phyloP scores from a whole-genome alignment of 2,113 vertebrate species.

The rat (Rattus norvegicus) region GRCr8 NC_086026.1:18866501-18867000 shows the following conservation, averaged over 20 bases:
- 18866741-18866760: conserved; percentile 79
- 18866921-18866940: conserved; percentile 95
- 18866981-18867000: conserved; percentile 99
- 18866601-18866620: conserved; percentile 91
- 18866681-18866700: conserved; percentile 86
- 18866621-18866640: conserved; percentile 90
- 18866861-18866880: conserved; percentile 89
- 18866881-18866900: conserved; percentile 95
- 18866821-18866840: conserved; percentile 86
- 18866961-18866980: conserved; percentile 96
- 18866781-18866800: conserved; percentile 87
- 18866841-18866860: conserved; percentile 88
- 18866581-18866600: conserved; percentile 89
- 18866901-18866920: conserved; percentile 94
- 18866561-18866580: conserved; percentile 87
- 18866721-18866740: conserved; percentile 89
- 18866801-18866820: conserved; percentile 87
- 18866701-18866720: conserved; percentile 87
- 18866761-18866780: conserved; percentile 87
- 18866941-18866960: conserved; percentile 97
- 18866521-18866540: conserved; percentile 81
- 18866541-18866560: conserved; percentile 84
- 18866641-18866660: conserved; percentile 87
- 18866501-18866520: conserved; percentile 86
- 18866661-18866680: conserved; percentile 86